phyloP scores from a whole-genome alignment of 2,797 vertebrate species.

The Selene dorsalis region DNA sequence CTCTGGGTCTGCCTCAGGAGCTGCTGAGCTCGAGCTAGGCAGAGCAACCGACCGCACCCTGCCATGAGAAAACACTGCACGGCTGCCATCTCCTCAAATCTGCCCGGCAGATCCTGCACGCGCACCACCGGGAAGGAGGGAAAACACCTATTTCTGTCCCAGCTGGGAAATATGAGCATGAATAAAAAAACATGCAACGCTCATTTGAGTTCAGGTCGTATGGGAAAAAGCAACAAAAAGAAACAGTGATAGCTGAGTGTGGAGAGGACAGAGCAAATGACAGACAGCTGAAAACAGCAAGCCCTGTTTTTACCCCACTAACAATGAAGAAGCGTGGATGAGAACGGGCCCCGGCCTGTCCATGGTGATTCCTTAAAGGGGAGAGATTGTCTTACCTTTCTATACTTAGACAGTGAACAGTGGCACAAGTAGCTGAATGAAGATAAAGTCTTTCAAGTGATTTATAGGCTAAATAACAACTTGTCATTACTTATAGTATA shows the following conservation, averaged over 20 bases:
- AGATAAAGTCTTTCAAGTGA: constrained; percentile 26
- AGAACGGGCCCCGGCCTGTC: constrained; percentile 30
- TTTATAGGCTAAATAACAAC: constrained; percentile 39
- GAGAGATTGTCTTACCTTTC: constrained; percentile 56
- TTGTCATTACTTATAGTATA: constrained; percentile 16
- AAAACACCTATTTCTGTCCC: constrained; percentile 80
- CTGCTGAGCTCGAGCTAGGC: constrained; percentile 67
- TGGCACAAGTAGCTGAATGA: constrained; percentile 24
- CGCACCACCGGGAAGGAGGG: constrained; percentile 49
- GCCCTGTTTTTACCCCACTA: constrained; percentile 56
- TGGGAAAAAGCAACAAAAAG: constrained; percentile 53
- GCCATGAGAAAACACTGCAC: constrained; percentile 72
- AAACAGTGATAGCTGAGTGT: constrained; percentile 49
- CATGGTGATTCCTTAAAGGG: constrained; percentile 25
- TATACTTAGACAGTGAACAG: constrained; percentile 50
- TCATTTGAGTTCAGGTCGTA: constrained; percentile 44
- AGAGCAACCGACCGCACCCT: constrained; percentile 74
- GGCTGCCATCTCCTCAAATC: constrained; percentile 66
- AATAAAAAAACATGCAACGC: constrained; percentile 43
- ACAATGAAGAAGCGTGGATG: constrained; percentile 42
- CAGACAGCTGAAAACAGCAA: constrained; percentile 48
- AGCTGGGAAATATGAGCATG: constrained; percentile 69
- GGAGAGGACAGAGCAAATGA: constrained; percentile 61
- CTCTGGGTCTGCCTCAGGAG: constrained; percentile 63
- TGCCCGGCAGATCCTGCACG: constrained; percentile 52